Base-by-base conservation (phyloP, 92 coral and sea anemone genomes). In the Paramuricea clavata region DNA sequence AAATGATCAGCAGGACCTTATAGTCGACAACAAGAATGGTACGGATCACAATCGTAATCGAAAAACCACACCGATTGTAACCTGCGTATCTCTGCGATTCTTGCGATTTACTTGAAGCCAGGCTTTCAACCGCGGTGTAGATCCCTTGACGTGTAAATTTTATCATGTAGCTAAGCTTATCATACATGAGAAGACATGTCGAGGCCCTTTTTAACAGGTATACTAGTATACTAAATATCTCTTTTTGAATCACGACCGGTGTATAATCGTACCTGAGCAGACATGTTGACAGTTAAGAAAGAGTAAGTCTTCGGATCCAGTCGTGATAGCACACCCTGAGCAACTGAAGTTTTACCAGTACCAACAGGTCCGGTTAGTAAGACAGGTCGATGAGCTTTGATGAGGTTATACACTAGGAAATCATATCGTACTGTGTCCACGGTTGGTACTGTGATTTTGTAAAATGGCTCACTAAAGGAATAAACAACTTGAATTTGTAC, bases 381-480 rank as follows among this genome's bases (percentile, higher is more conserved):
- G 69, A 97, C 99, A 69, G 99, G 99, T 7, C 91, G 98, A 72
- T 97, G 95, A 75, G 99, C 97, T 76, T 94, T 95, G 47, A 97
- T 95, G 83, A 97, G 86, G 87, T 93, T 97, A 87, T 97, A 93
- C 85, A 97, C 99, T 81, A 97, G 89, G 97, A 97, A 97, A 88
- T 97, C 98, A 88, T 97, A 97, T 21, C 99, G 93, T 25, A 97
- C 99, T 1, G 99, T 97, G 85, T 97, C 99, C 52, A 97, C 99
- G 1, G 99, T 97, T 31, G 99, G 99, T n/a, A 97, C 94, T 90
- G 93, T 94, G 83, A 97, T 97, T 92, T 97, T 97, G 92, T 97
- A 97, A 86, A 97, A 97, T 16, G 99, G 98, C 35, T 90, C 94
- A 78, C 99, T 95, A 71, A 34, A 61, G 42, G 6, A 23, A 33